Percentiles rank a stretch among this genome's conserved stretches.
These are phyloP conservation scores for Drosophila jambulina DNA, from an alignment of 1,140 invertebrate species.

Conservation along the genomic window DNA sequence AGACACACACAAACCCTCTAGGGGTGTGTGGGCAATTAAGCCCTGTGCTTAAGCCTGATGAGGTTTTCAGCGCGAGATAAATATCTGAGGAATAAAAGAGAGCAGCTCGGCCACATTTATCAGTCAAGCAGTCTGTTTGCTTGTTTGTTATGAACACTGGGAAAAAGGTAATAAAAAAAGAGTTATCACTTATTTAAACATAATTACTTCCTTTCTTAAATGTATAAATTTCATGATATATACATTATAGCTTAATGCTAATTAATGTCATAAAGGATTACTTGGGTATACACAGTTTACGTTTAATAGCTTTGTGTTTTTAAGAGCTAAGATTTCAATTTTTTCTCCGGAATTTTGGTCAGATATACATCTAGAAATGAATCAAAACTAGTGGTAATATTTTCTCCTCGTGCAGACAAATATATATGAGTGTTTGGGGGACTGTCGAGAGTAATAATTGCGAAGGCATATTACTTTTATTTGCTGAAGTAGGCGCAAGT, in stretches of 20 bases:
- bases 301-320: neutral
- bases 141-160: neutral
- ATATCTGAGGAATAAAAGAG: slow-evolving; percentile 61
- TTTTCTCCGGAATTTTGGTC: no score
- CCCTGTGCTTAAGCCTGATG: slow-evolving; percentile 73
- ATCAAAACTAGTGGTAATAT: neutral
- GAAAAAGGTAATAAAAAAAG: no score
- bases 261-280: neutral
- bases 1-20: neutral
- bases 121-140: slow-evolving; percentile 12
- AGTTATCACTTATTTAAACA: no score
- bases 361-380: no score
- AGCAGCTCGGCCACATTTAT: slow-evolving; percentile 25
- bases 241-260: no score
- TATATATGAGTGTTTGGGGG: slow-evolving; percentile 12
- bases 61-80: slow-evolving; percentile 79
- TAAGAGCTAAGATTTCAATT: neutral
- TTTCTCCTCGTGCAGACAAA: neutral
- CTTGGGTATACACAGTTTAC: neutral
- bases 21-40: slow-evolving; percentile 69
- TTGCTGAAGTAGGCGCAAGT: slow-evolving; percentile 48
- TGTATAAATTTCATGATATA: no score
- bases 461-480: slow-evolving; percentile 50
- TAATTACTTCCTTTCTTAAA: no score
- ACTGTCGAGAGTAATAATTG: slow-evolving; percentile 60